Base-by-base conservation (phyloP, 2,888 invertebrate genomes). In the Halictus quadricinctus region DNA sequence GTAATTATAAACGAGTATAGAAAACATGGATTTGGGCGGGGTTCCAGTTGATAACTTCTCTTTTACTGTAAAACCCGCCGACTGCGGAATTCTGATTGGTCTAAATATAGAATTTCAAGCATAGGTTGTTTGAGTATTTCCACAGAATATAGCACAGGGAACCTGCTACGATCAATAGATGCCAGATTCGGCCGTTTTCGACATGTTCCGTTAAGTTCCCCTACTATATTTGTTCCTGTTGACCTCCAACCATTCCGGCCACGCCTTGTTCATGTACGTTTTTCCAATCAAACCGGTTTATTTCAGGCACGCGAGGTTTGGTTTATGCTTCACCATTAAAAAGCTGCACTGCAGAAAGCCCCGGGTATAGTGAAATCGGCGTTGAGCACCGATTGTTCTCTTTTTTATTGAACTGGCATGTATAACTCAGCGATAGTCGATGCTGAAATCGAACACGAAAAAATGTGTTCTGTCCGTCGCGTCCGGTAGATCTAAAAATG, bases 191-290 rank as follows among this genome's bases (percentile, higher is more conserved):
- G 93, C 90, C 85, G 91, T 89, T 91, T 92, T 92, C 92, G 92
- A 93, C 92, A 89, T 90, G 91, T 92, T 93, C 91, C 92, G 92
- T 92, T 92, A 91, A 90, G 91, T 92, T 92, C 89, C 92, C 89
- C 90, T 92, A 91, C 92, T 90, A 92, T 91, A 91, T 90, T 88
- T 89, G 87, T 89, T 88, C 88, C 88, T 87, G 88, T 87, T 88
- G 87, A 89, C 91, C 88, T 88, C 89, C 87, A 91, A 92, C 92
- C 91, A 91, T 90, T 89, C 87, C 78, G 81, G 88, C 91, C 91
- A 91, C 92, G 87, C 90, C 90, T 89, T 75, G 81, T 84, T 88
- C 79, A 78, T 69, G 72, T 80, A 73, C 66, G 81, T 88, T 88
- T 84, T 75, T 70, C 79, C 50, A 70, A 72, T 70, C 50, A 88